Base-by-base conservation (phyloP, 1,140 invertebrate species). In the Mesaphorura yosii region DNA sequence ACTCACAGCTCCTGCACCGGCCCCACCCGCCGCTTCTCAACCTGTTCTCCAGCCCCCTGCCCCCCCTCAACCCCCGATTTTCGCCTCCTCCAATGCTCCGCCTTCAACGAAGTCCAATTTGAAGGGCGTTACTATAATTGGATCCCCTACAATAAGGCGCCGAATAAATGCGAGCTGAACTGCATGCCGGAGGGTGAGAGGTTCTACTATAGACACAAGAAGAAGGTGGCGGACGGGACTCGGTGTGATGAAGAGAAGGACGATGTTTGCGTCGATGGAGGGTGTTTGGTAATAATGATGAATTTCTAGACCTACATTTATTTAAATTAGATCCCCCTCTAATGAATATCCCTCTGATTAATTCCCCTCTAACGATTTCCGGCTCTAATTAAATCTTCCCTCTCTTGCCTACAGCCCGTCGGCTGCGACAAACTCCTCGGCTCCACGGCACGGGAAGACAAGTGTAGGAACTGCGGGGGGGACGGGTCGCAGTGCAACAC, bases 361-460 rank as follows among this genome's bases (percentile, higher is more conserved):
- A n/a, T n/a, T n/a, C n/a, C n/a, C n/a, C 10, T 34, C 31, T 10
- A 49, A 4, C 22, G 29, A n/a, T 26, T 53, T 40, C 34, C 26
- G 12, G 46, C 12, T 19, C 6, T 28, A 34, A 31, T 12, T n/a
- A 31, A 48, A 22, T 22, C 28, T 10, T 5, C 25, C 23, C 40
- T 28, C 15, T 51, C 17, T 54, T 6, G 70, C 23, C 19, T 48
- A 2, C 68, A 91, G 87, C 78, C 80, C 3, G 86, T 97, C 23
- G 94, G 94, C 45, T 98, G 94, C 69, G 93, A 98, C 69, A 84
- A 84, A 73, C 84, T 94, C 77, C 70, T 97, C 49, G 92, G 92
- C 2, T 97, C 92, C 2, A 73, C 78, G 41, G 77, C 80, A 3
- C 75, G 76, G 56, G 88, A 92, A 70, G 95, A 98, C 72, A 82